Evolutionary conservation across 2,888 invertebrate species (phyloP), one percentile per base, ranked within the genome.

Genomic region (Parelbella ahira): DNA sequence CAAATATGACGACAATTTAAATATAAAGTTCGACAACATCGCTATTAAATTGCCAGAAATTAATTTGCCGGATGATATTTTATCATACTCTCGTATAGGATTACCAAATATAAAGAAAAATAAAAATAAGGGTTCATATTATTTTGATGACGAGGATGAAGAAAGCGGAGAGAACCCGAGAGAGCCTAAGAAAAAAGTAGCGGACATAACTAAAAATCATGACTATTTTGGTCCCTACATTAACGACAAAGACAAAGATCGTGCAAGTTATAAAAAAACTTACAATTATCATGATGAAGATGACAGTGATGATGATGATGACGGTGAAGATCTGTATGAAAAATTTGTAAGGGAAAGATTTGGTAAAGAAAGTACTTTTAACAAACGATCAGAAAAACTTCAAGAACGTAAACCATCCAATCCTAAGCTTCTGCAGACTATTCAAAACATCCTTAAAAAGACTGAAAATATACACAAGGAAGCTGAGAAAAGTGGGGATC

Each of bases 281-380:
- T 36, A 3, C 4, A 37, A 4, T 18, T 0, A 12, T 10, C 39
- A 54, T 1, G 47, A 47, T 13, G 53, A 63, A 15, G 54, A 64
- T 1, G 59, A 64, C 10, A 61, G 74, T 7, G 68, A 68, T 32
- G 59, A 71, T 3, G 59, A 64, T 11, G 62, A 74, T 7, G 68
- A 68, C 30, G 59, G 71, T 3, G 80, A 67, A 34, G 86, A 87
- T 53, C 61, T 78, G 28, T 86, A 88, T 49, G 87, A 87, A 61
- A 86, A 81, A 51, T 87, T 87, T 57, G 87, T 87, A 4, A 60
- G 77, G 10, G 86, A 86, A 59, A 67, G 84, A 45, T 87, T 87
- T 57, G 86, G 87, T 3, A 87, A 80, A 62, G 58, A 58, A 21
- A 71, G 73, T 3, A 66, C 76, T 2, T 77, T 77, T 49, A 59